Evolutionary conservation across 1,140 invertebrate genomes (phyloP), one percentile per base, ranked within the genome.

Genomic region (Zaprionus davidi): DNA sequence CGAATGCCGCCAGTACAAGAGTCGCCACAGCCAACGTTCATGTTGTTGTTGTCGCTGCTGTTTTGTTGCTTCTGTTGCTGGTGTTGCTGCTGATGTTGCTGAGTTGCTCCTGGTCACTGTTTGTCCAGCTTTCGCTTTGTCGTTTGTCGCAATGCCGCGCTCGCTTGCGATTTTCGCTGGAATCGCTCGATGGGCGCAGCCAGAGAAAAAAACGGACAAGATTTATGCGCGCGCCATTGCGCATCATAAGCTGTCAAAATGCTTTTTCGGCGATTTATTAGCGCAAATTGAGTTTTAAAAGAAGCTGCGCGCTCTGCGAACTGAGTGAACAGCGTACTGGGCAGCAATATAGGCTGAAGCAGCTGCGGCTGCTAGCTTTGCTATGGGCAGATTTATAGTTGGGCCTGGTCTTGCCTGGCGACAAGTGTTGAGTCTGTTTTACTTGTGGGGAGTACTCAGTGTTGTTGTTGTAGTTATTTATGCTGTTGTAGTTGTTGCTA

Each of bases 261-360:
- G 85, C 77, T 90, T 90, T 90, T 88, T 90, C 70, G 85, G 85
- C 85, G 85, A 90, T 90, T 90, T 90, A 90, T 90, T 90, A 80
- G 85, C 81, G 86, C 85, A 90, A 90, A 90, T 90, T 90, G 85
- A 90, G 85, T 90, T 90, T 90, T 90, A 90, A 90, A 90, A 82
- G 85, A 90, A 82, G 86, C 79, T 85, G 28, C 59, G 24, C 24
- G 24, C 24, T 20, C 58, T 44, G 31, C 22, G 24, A n/a, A 55
- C 44, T 38, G 38, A 26, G 46, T 22, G 46, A 58, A 56, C 70
- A 44, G 71, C 57, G 24, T 34, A 62, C 22, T 49, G 51, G 13
- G n/a, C 56, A 69, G 41, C 38, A 22, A 34, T 11, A 56, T 7
- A 13, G 67, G 71, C 72, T 51, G 68, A 31, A 13, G 17, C 34